phyloP scores from a whole-genome alignment of 2,113 vertebrate species.

The Carassius gibelio region DNA sequence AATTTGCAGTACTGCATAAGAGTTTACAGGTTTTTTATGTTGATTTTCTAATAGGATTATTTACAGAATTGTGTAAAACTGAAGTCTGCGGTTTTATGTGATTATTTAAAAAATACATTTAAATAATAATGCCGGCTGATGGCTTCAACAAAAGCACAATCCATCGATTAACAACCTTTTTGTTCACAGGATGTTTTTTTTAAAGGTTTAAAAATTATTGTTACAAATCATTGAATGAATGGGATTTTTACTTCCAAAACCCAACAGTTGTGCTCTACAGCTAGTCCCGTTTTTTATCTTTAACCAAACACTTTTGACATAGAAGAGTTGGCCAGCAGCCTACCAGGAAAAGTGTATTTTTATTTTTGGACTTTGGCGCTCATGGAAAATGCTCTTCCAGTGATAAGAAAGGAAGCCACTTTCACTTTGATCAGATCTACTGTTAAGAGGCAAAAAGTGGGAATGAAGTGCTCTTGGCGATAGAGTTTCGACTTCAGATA shows the following conservation, averaged over 20 bases:
- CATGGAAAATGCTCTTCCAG: conserved; percentile 35
- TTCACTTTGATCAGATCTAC: conserved; percentile 33
- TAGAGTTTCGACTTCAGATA: conserved; percentile 37
- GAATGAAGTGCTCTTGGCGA: conserved; percentile 32
- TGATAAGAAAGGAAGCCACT: conserved; percentile 22
- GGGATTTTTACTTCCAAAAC: not conserved
- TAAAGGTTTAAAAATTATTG: no score
- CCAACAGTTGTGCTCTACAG: not conserved
- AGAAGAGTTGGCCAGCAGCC: conserved; percentile 5
- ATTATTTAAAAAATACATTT: not conserved
- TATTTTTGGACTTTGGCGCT: not conserved
- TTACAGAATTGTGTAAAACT: not conserved
- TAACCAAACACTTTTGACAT: not conserved
- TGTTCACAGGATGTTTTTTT: not conserved
- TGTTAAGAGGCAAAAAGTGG: conserved; percentile 26
- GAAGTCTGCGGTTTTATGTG: not conserved
- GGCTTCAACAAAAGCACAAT: not conserved
- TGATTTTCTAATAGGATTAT: not conserved
- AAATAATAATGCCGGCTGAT: not conserved
- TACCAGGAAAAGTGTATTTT: not conserved
- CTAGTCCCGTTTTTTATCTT: not conserved
- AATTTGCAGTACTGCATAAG: not conserved
- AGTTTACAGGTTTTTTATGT: not conserved
- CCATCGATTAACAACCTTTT: not conserved
- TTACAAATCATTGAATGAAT: not conserved